Evolutionary conservation across 2,113 vertebrate species (phyloP).

Genomic region (Caranx melampygus): DNA sequence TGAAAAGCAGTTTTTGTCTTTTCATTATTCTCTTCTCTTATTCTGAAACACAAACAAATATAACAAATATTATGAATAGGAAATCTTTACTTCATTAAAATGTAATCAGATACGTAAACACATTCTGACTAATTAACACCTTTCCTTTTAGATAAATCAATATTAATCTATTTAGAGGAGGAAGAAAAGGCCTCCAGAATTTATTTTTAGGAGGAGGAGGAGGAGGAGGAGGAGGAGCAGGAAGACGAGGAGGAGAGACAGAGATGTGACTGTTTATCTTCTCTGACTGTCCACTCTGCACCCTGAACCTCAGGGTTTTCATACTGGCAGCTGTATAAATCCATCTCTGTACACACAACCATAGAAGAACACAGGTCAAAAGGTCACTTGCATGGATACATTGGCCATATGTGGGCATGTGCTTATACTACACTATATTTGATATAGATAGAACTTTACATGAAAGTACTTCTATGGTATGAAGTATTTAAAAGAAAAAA

Average conservation of each 20-base stretch:
- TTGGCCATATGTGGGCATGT: conserved; percentile 32
- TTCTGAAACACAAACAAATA: no score
- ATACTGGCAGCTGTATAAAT: conserved; percentile 43
- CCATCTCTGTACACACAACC: conserved; percentile 36
- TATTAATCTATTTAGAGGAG: neutral
- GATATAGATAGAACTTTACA: neutral
- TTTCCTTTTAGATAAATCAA: neutral
- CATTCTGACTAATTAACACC: neutral
- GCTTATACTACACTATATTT: neutral
- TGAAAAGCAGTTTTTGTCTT: neutral
- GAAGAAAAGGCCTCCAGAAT: neutral
- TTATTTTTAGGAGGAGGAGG: conserved; percentile 4
- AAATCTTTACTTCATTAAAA: no score
- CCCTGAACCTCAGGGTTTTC: conserved; percentile 23
- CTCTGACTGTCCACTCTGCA: conserved; percentile 20
- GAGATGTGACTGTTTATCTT: conserved; percentile 39
- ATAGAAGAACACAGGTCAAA: conserved; percentile 41
- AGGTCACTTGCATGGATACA: conserved; percentile 31
- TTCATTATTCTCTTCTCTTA: neutral
- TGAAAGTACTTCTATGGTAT: no score
- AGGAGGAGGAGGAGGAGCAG: neutral
- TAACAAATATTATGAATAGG: no score
- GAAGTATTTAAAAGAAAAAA: neutral
- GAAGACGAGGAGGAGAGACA: neutral
- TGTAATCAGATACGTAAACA: neutral